A percentile compares a stretch with the other conserved stretches of the same genome.
Conservation (phyloP, 2,888 invertebrate species). For the Blomia tropicalis region DNA sequence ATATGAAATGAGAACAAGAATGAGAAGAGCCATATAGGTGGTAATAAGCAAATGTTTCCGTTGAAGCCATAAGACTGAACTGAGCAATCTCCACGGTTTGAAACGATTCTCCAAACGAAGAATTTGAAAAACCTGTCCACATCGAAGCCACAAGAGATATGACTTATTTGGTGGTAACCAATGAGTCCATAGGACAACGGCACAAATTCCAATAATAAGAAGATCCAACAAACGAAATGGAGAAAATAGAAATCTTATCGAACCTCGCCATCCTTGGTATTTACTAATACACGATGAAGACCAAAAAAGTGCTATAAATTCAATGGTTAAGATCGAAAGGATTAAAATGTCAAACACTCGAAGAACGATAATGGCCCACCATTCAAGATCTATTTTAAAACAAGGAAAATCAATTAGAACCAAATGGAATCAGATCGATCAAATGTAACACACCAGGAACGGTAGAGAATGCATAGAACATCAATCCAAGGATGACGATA, state of each 20-base stretch:
- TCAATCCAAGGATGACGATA: slow-evolving; percentile 8
- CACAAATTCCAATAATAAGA: slow-evolving; percentile 9
- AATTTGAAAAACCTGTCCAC: slow-evolving; percentile 20
- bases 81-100: slow-evolving; percentile 21
- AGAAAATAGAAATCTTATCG: slow-evolving; percentile 10
- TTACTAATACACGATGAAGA: slow-evolving; percentile 14
- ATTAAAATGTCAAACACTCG: slow-evolving; percentile 11
- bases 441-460: not conserved
- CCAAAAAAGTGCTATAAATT: slow-evolving; percentile 21
- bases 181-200: slow-evolving; percentile 14
- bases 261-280: slow-evolving; percentile 12
- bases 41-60: slow-evolving; percentile 18
- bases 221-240: slow-evolving; percentile 22
- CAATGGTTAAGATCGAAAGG: not conserved
- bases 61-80: slow-evolving; percentile 17
- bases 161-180: not conserved
- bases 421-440: not conserved
- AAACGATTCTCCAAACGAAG: slow-evolving; percentile 20
- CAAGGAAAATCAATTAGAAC: not conserved
- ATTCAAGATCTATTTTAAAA: slow-evolving; percentile 4
- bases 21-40: slow-evolving; percentile 17
- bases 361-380: not conserved
- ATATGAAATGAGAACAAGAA: slow-evolving; percentile 17
- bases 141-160: slow-evolving; percentile 14
- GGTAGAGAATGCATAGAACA: slow-evolving; percentile 15